A percentile compares a stretch with the other conserved stretches of the same genome.
These are phyloP conservation scores for Bagarius yarrelli DNA, from an alignment of 2,113 vertebrate species.

Conservation along the genomic window DNA sequence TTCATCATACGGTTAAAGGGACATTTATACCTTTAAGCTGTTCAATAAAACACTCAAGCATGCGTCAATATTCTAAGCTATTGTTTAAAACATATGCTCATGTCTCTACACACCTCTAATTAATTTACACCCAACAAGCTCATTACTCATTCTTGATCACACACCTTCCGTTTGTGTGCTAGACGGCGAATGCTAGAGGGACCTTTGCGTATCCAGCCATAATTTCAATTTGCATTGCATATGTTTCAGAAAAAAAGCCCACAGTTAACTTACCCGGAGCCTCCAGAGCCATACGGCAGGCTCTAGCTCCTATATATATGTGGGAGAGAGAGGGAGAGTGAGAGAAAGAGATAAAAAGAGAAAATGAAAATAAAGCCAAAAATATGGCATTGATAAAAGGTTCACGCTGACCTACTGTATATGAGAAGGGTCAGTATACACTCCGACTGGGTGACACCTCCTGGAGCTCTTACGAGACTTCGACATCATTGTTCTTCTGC, in stretches of 20 bases:
- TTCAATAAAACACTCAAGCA: neutral
- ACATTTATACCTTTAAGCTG: neutral
- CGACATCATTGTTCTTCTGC: constrained; percentile 56
- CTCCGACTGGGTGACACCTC: constrained; percentile 63
- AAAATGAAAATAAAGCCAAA: constrained; percentile 50
- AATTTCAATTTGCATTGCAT: constrained; percentile 74
- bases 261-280: constrained; percentile 59
- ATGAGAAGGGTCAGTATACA: constrained; percentile 72
- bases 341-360: neutral
- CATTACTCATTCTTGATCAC: constrained; percentile 44
- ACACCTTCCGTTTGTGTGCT: constrained; percentile 46
- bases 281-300: constrained; percentile 52
- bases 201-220: constrained; percentile 53
- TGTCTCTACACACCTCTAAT: constrained; percentile 43
- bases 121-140: constrained; percentile 46
- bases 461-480: constrained; percentile 63
- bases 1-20: neutral
- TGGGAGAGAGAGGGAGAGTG: constrained; percentile 41
- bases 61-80: neutral
- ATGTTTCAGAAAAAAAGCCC: constrained; percentile 68
- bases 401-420: constrained; percentile 66
- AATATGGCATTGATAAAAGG: constrained; percentile 73
- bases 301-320: constrained; percentile 35
- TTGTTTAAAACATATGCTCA: constrained; percentile 41
- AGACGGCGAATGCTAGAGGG: constrained; percentile 44